Evolutionary conservation across 2,888 invertebrate genomes (phyloP).

Genomic region (Brachyopa scutellaris): DNA sequence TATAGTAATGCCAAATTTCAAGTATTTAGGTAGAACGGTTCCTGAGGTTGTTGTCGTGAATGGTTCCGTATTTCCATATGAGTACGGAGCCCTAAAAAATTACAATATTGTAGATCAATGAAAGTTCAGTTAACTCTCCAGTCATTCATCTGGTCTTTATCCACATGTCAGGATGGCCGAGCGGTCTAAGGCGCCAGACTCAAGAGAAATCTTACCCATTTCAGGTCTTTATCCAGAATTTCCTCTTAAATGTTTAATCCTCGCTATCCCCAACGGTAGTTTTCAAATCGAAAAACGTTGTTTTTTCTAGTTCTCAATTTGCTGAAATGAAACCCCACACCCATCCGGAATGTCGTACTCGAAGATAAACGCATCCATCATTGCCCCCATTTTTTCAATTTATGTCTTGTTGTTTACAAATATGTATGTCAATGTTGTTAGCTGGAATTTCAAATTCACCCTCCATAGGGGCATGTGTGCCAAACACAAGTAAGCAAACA

Average conservation of each 20-base stretch:
- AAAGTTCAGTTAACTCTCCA: no score
- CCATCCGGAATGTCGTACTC: background rate
- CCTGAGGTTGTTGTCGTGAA: no score
- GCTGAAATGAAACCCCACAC: background rate
- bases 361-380: constrained; percentile 55
- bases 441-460: constrained; percentile 48
- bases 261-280: no score
- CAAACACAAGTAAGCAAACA: background rate
- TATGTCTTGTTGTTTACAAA: constrained; percentile 45
- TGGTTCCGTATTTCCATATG: no score
- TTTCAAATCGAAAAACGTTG: background rate
- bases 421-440: constrained; percentile 55
- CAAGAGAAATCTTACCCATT: constrained; percentile 69
- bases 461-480: constrained; percentile 10
- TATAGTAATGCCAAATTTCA: no score
- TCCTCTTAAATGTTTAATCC: no score
- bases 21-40: no score
- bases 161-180: constrained; percentile 75
- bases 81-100: no score
- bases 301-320: background rate
- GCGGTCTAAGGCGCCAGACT: constrained; percentile 74
- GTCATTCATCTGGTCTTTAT: no score
- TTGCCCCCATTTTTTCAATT: constrained; percentile 19
- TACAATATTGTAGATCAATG: no score
- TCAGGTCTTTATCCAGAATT: no score